phyloP scores from a whole-genome alignment of 2,888 invertebrate genomes.

The Drosophila meridionalis region DNA sequence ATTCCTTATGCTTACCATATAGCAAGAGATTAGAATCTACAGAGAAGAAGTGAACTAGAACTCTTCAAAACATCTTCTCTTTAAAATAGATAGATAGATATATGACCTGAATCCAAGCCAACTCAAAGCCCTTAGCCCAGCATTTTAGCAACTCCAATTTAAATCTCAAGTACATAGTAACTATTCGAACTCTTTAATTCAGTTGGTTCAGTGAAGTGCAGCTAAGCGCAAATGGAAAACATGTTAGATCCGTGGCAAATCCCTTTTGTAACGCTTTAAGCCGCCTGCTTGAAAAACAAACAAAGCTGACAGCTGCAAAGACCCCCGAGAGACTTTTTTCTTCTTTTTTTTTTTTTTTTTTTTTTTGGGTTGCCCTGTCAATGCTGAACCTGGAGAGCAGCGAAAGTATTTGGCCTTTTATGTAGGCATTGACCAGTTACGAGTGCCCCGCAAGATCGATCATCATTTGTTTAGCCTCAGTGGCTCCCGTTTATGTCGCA shows the following conservation, averaged over 20 bases:
- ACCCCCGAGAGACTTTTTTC: conserved; percentile 17
- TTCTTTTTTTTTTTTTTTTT: conserved; percentile 7
- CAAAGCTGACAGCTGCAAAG: conserved; percentile 71
- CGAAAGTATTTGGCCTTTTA: conserved; percentile 73
- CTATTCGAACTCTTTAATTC: not conserved
- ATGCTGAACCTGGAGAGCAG: conserved; percentile 40
- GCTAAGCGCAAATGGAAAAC: conserved; percentile 63
- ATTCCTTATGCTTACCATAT: too few relatives aligned
- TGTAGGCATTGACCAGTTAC: conserved; percentile 46
- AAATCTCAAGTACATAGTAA: not conserved
- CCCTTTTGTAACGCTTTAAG: conserved; percentile 77
- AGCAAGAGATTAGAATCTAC: too few relatives aligned
- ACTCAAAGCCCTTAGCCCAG: not conserved
- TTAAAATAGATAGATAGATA: too few relatives aligned
- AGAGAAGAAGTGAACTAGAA: too few relatives aligned
- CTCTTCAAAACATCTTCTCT: too few relatives aligned
- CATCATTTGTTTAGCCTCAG: conserved; percentile 77
- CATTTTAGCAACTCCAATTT: not conserved
- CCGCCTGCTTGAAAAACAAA: conserved; percentile 68
- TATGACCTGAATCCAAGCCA: not conserved
- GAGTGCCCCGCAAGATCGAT: conserved; percentile 72
- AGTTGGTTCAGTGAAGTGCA: conserved; percentile 39
- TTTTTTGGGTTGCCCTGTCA: conserved; percentile 39
- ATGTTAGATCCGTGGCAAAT: conserved; percentile 76
- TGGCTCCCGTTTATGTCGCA: conserved; percentile 76